These are phyloP conservation scores for Drosophila sp. DNA, from an alignment of 1,140 invertebrate genomes.

Conservation along the genomic window DNA sequence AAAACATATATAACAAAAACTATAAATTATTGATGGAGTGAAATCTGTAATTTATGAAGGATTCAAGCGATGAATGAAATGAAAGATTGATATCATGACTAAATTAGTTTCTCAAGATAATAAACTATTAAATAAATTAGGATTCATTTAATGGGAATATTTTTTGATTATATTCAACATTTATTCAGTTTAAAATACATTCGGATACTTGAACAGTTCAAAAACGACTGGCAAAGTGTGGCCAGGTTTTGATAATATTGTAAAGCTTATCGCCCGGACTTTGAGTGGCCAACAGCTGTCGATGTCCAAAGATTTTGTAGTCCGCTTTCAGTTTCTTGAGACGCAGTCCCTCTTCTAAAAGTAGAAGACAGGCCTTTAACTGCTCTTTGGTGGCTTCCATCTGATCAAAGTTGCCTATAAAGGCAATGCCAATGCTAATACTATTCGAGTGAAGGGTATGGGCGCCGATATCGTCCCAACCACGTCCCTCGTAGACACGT, in stretches of 20 bases:
- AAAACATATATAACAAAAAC: constrained; percentile 5
- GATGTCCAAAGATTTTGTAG: constrained; percentile 88
- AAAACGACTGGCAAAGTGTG: constrained; percentile 84
- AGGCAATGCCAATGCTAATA: constrained; percentile 87
- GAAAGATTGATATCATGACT: background rate
- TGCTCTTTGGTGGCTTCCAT: constrained; percentile 85
- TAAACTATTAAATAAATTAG: too few relatives aligned
- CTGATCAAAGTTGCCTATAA: constrained; percentile 89
- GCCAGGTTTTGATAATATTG: constrained; percentile 86
- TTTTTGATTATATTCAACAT: background rate
- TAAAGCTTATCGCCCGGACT: constrained; percentile 88
- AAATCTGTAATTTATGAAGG: too few relatives aligned
- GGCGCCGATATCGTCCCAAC: constrained; percentile 86
- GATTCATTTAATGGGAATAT: too few relatives aligned
- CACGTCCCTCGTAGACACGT: constrained; percentile 87
- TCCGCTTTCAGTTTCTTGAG: constrained; percentile 85
- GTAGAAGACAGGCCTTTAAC: constrained; percentile 86
- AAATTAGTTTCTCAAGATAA: too few relatives aligned
- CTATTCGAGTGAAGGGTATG: constrained; percentile 86
- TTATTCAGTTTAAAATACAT: constrained; percentile 1
- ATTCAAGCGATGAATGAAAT: background rate
- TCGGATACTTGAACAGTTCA: background rate
- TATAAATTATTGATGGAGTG: background rate
- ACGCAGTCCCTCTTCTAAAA: constrained; percentile 87
- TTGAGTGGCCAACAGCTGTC: constrained; percentile 86